Base-by-base conservation (phyloP, 2,797 vertebrate genomes). In the Syngnathus acus region DNA sequence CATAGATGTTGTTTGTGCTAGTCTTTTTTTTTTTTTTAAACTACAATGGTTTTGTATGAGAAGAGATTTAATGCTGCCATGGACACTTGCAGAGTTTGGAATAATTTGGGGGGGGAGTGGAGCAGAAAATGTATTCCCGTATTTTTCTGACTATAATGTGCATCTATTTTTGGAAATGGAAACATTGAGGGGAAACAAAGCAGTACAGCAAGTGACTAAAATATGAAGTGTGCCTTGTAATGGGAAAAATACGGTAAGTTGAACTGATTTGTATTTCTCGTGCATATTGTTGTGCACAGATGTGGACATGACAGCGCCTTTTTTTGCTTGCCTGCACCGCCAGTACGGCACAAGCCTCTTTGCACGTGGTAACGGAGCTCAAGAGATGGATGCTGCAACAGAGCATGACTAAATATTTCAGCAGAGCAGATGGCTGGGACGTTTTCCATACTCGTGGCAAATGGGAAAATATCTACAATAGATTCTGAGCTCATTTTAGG, bases 401-500 rank as follows among this genome's bases (percentile, higher is more conserved):
- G 69, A 78, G 74, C 75, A 71, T 65, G 75, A 76, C 74, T 85
- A 72, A 89, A 84, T 84, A 84, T 85, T 86, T 83, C 65, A 87
- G 68, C 67, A 58, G 71, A 81, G 72, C 80, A 84, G 82, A 86
- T 86, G 84, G 81, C 53, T 32, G 65, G 65, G 78, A 72, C 74
- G 82, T 65, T 65, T 64, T 77, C 75, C 70, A 59, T 61, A 61
- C 62, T 70, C 53, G 48, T 68, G 65, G 67, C 43, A 70, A 75
- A 76, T 68, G 38, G 51, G 71, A 62, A 21, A 68, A 67, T 53
- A 72, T 66, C 43, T 48, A 72, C n/a, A 37, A 65, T 19, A 37
- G 32, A 66, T 62, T 71, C 45, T 26, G 65, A 73, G 67, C 73
- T 72, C 42, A 13, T 14, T 21, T 32, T 19, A 60, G 62, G 23